phyloP scores from a whole-genome alignment of 2,888 invertebrate species.

The Augiades crinisus region DNA sequence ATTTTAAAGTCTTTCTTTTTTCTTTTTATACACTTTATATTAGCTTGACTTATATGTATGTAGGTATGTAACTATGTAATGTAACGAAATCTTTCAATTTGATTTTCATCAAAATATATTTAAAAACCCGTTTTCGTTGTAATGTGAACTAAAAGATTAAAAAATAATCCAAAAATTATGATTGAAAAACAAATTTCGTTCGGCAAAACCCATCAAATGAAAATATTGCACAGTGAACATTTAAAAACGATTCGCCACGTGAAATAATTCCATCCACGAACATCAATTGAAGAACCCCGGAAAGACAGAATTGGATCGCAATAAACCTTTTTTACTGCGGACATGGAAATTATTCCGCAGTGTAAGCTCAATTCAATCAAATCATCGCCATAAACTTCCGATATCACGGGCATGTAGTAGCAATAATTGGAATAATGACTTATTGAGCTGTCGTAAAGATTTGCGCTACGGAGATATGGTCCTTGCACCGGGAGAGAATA shows the following conservation, averaged over 20 bases:
- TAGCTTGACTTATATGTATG: too few species aligned
- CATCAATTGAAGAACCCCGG: constrained; percentile 13
- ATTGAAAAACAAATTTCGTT: neutral
- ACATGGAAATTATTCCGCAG: constrained; percentile 35
- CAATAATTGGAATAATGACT: constrained; percentile 51
- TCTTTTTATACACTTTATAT: too few species aligned
- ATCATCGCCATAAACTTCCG: constrained; percentile 34
- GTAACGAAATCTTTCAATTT: too few species aligned
- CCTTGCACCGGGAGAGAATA: constrained; percentile 14
- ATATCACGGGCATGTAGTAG: constrained; percentile 26
- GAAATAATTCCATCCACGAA: constrained; percentile 16
- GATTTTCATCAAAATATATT: too few species aligned
- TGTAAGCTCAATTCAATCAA: constrained; percentile 41
- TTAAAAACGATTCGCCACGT: constrained; percentile 17
- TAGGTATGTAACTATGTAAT: too few species aligned
- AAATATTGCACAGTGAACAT: constrained; percentile 9
- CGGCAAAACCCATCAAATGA: neutral
- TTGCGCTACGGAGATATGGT: constrained; percentile 18
- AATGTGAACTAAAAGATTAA: too few species aligned
- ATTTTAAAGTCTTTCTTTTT: too few species aligned
- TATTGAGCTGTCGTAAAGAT: constrained; percentile 25
- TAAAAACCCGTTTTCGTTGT: too few species aligned
- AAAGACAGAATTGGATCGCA: constrained; percentile 23
- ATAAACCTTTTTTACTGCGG: constrained; percentile 38
- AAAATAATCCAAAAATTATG: too few species aligned